A percentile compares a stretch with the other conserved stretches of the same genome.
phyloP scores from a whole-genome alignment of 53 echinoderm and acorn worm species.

The Echinarachnius parma region DNA sequence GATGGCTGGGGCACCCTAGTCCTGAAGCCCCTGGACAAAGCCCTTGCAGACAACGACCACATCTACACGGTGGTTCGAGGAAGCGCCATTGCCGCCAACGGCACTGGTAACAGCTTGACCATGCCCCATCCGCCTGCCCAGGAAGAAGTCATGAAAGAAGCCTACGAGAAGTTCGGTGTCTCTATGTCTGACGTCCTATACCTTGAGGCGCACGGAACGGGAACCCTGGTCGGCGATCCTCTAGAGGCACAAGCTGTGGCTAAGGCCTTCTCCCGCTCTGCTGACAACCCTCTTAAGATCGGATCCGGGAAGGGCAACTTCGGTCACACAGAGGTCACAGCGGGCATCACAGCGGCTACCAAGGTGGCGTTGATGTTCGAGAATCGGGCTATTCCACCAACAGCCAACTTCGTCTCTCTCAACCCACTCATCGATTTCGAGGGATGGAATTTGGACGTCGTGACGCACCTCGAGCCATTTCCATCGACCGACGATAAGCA shows the following conservation, averaged over 20 bases:
- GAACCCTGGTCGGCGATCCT: slow-evolving; percentile 95
- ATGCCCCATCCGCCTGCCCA: slow-evolving; percentile 88
- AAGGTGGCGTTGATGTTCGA: slow-evolving; percentile 94
- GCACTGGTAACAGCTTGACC: slow-evolving; percentile 78
- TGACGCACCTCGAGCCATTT: slow-evolving; percentile 62
- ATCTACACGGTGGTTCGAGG: slow-evolving; percentile 86
- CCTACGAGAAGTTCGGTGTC: slow-evolving; percentile 73
- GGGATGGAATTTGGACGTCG: slow-evolving; percentile 67
- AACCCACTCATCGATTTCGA: slow-evolving; percentile 83
- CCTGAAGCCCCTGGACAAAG: slow-evolving; percentile 77
- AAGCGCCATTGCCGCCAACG: slow-evolving; percentile 82
- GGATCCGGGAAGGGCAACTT: slow-evolving; percentile 98
- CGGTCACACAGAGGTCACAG: slow-evolving; percentile 87
- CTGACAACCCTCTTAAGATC: slow-evolving; percentile 69
- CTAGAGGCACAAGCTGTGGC: slow-evolving; percentile 91
- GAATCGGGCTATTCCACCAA: slow-evolving; percentile 74
- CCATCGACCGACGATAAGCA: slow-evolving; percentile 38
- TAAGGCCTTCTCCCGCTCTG: slow-evolving; percentile 53
- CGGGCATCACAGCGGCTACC: slow-evolving; percentile 83
- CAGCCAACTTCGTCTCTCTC: slow-evolving; percentile 77
- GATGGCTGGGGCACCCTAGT: slow-evolving; percentile 87
- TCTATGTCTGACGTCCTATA: slow-evolving; percentile 77
- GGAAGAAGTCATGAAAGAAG: slow-evolving; percentile 69
- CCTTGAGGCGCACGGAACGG: slow-evolving; percentile 94
- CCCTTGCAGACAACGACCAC: slow-evolving; percentile 80